A percentile compares a stretch with the other conserved stretches of the same genome.
Evolutionary conservation across 2,888 invertebrate genomes (phyloP).

Genomic region (Caenorhabditis zanzibari): DNA sequence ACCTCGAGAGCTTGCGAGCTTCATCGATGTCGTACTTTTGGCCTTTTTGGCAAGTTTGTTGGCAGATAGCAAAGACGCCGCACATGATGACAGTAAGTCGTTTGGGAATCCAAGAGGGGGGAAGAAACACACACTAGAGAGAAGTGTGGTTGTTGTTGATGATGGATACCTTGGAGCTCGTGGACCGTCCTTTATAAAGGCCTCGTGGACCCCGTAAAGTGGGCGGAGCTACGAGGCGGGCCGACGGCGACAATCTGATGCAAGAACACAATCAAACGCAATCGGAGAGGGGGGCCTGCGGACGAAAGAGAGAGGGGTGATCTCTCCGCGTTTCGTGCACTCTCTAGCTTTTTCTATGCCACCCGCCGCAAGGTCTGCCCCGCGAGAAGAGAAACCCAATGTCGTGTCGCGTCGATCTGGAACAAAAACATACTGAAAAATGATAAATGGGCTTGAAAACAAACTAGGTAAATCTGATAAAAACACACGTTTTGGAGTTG

Average conservation of each 20-base stretch:
- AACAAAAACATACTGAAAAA: slow-evolving; percentile 61
- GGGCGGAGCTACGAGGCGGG: slow-evolving; percentile 52
- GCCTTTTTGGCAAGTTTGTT: slow-evolving; percentile 66
- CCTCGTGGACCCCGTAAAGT: slow-evolving; percentile 30
- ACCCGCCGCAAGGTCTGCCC: slow-evolving; percentile 30
- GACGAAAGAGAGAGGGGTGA: not conserved
- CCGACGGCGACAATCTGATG: slow-evolving; percentile 61
- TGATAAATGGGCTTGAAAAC: slow-evolving; percentile 55
- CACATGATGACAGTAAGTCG: slow-evolving; percentile 75
- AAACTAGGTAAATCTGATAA: slow-evolving; percentile 36
- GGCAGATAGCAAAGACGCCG: slow-evolving; percentile 82
- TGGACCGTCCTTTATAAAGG: slow-evolving; percentile 54
- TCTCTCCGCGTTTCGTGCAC: slow-evolving; percentile 26
- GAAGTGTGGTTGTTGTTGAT: slow-evolving; percentile 29
- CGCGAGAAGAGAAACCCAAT: slow-evolving; percentile 11
- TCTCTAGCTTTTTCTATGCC: slow-evolving; percentile 21
- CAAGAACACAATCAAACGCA: slow-evolving; percentile 61
- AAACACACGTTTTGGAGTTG: slow-evolving; percentile 16
- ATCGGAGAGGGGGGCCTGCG: slow-evolving; percentile 31
- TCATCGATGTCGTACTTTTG: slow-evolving; percentile 72
- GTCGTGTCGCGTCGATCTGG: slow-evolving; percentile 10
- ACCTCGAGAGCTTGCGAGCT: slow-evolving; percentile 76
- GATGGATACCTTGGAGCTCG: slow-evolving; percentile 31
- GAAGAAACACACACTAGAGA: slow-evolving; percentile 13
- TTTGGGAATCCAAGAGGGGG: slow-evolving; percentile 59